phyloP scores from a whole-genome alignment of 2,888 invertebrate species.

The Tethea ocularis region DNA sequence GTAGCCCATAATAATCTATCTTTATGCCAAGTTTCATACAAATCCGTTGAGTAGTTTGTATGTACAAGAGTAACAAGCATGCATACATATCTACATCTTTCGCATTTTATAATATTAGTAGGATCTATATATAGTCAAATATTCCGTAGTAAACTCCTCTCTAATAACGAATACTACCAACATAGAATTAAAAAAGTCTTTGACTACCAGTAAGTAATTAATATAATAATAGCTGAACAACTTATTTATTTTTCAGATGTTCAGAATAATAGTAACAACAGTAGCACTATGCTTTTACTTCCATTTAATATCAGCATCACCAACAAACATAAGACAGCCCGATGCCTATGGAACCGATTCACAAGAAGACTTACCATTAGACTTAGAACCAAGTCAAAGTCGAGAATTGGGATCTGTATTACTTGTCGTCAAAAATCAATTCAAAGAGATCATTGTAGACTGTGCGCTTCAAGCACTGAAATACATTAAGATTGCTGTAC shows the following conservation, averaged over 20 bases:
- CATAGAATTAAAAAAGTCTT: no score
- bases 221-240: background rate
- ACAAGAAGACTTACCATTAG: slow-evolving; percentile 18
- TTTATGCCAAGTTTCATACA: no score
- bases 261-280: background rate
- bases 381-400: slow-evolving; percentile 17
- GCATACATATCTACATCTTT: no score
- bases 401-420: slow-evolving; percentile 43
- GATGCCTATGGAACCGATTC: slow-evolving; percentile 5
- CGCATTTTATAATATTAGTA: no score
- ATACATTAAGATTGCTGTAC: slow-evolving; percentile 36
- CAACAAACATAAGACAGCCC: slow-evolving; percentile 7
- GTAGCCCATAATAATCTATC: no score
- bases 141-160: no score
- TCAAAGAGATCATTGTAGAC: slow-evolving; percentile 51
- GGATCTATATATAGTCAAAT: no score
- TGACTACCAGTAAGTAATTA: no score
- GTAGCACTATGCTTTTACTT: background rate
- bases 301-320: background rate
- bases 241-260: background rate
- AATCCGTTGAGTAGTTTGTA: no score
- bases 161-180: no score
- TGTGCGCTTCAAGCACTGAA: slow-evolving; percentile 38
- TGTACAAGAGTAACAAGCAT: no score
- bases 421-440: slow-evolving; percentile 45